Evolutionary conservation across 2,888 invertebrate species (phyloP), one percentile per base, ranked within the genome.

Genomic region (Ectemnius cavifrons): DNA sequence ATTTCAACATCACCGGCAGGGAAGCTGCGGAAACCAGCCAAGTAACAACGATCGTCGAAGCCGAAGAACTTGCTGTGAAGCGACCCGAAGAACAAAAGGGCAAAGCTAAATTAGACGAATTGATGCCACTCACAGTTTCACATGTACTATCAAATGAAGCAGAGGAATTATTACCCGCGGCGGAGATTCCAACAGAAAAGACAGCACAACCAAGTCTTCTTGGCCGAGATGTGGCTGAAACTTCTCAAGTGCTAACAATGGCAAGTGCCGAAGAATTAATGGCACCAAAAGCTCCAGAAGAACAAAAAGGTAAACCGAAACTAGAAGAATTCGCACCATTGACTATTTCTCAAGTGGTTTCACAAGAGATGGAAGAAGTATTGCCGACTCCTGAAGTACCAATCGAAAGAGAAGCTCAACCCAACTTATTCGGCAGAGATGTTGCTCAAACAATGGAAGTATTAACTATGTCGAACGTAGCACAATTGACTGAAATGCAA

Each of bases 381-480:
- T 63, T 86, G 64, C 60, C 77, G 0, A 72, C 56, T 37, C 56
- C 73, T 0, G 82, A 80, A 20, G 65, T 84, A 61, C 91, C 91
- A 1, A 75, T 78, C 23, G 82, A 85, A 62, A 91, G 90, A 82
- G 86, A 81, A 68, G 92, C 92, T 1, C 78, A 84, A 45, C 79
- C 87, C 0, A 85, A 86, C 71, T 79, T 92, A n/a, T 84, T 89
- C 49, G 87, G 89, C 11, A 89, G 91, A 74, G 87, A 89, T 75
- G 83, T 87, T n/a, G 87, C 89, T 20, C 79, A 89, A 70, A 87
- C 82, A 4, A 77, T 73, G 37, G 84, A 89, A 69, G 73, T 88
- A 1, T 23, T 86, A 61, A 82, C 87, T 3, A 75, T 87, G 45
- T 72, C 78, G 45, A 84, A 83, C 60, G 71, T 83, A 1, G 89